A percentile compares a stretch with the other conserved stretches of the same genome.
These are phyloP conservation scores for Geophilus truncorum DNA, from an alignment of 2,888 invertebrate genomes.

Conservation along the genomic window DNA sequence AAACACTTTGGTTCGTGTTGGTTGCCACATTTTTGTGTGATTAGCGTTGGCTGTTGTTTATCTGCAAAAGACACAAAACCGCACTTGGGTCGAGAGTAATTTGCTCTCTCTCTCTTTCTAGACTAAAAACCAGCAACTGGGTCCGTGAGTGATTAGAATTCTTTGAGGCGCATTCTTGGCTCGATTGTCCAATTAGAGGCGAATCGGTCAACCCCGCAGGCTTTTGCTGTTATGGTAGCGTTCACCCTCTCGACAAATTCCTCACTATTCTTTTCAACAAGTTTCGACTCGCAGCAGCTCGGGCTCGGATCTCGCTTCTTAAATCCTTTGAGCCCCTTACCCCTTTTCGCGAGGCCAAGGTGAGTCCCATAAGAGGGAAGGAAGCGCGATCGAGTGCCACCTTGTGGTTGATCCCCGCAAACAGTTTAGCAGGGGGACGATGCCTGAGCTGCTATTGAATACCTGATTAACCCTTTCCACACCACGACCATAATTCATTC, in stretches of 20 bases:
- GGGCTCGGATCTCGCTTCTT: background rate
- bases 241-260: background rate
- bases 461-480: conserved; percentile 33
- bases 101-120: too few species aligned
- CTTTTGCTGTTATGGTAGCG: background rate
- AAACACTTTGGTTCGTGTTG: background rate
- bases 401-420: conserved; percentile 20
- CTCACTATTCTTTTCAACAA: background rate
- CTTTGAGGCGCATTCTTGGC: conserved; percentile 4
- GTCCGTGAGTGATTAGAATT: background rate
- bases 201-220: background rate
- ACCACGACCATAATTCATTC: conserved; percentile 32
- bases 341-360: background rate
- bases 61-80: background rate
- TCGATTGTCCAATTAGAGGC: conserved; percentile 12
- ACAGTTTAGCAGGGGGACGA: background rate
- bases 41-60: background rate
- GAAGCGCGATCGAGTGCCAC: conserved; percentile 7
- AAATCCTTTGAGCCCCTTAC: conserved; percentile 1
- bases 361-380: conserved; percentile 1
- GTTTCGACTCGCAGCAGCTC: background rate
- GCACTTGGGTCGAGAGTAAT: background rate
- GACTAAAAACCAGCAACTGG: background rate
- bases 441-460: conserved; percentile 30
- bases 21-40: background rate